Evolutionary conservation across 2,113 vertebrate genomes (phyloP), one percentile per base, ranked within the genome.

Genomic region (Charina bottae): DNA sequence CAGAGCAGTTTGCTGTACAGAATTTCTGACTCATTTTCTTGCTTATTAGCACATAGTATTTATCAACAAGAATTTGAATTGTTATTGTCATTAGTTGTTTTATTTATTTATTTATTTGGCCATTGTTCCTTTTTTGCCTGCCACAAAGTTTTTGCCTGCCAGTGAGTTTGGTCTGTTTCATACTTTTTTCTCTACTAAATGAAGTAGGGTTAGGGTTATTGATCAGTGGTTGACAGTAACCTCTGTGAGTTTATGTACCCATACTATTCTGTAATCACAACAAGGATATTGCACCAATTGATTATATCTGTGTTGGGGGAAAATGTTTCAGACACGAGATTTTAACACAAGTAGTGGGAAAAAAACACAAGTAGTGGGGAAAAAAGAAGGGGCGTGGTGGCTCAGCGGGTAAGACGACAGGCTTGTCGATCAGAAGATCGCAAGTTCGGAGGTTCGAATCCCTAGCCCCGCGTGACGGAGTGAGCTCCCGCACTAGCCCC

Each of bases 1-100:
- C 87, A 33, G 26, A 46, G 85, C 11, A 85, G 60, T 89, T 91
- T 88, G 42, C 28, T 83, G 86, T 13, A 33, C 46, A 92, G 28
- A 84, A 89, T 83, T 83, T 89, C 12, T 62, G 56, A 72, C n/a
- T 92, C 26, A 60, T 92, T 92, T 89, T 54, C 68, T 19, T 83
- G 26, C 68, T 89, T 89, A 89, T 92, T 92, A 83, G 23, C 42
- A 17, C 46, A 88, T 23, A 60, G 15, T 62, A 60, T 83, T 92
- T 62, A 88, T 83, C 83, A 89, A 26, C 64, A 59, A 83, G 72
- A 46, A 58, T 60, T 28, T 83, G 28, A 88, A 46, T 56, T 56
- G n/a, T 12, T 88, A 83, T 37, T n/a, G 37, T 83, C 55, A 28
- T 49, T 46, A 92, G 42, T 42, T 64, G 26, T 23, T 88, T 17